Base-by-base conservation (phyloP, 2,888 invertebrate species). In the Geophilus truncorum region DNA sequence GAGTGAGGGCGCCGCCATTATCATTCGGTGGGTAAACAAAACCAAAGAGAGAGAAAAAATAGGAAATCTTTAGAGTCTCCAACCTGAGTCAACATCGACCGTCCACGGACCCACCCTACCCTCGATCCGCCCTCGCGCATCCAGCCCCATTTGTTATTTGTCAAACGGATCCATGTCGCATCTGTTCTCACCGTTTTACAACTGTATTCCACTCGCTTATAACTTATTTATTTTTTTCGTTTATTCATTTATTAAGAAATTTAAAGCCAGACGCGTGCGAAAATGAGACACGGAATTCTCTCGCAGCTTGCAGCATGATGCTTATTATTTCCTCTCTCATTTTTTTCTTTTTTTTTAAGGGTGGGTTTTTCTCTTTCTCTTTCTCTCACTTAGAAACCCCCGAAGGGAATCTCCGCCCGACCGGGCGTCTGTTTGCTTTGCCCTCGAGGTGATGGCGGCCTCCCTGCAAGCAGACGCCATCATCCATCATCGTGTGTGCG, bases 1-100 rank as follows among this genome's bases (percentile, higher is more conserved):
- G 70, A 70, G 70, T 70, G 70, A 70, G 70, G 70, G 70, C 70
- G 70, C 70, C 70, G 70, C 70, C 70, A 70, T 70, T 70, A 70
- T 70, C 70, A 70, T 70, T 15, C 28, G 70, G 70, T 70, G 70
- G 70, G 70, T 70, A 70, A 40, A 77, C 34, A 40, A 32, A 77
- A 77, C 30, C 32, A 34, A 76, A 34, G 76, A 34, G 76, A 34
- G 9, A 32, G 18, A 23, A 77, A 77, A 77, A 77, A 77, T 4
- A 32, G 77, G 32, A 40, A 40, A 36, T 36, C 77, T 77, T 77
- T 40, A 18, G 77, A 25, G 77, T 34, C 36, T 77, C 77, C 10
- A 77, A 40, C 77, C 36, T 77, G 77, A 36, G 36, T 36, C 77
- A 40, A 77, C 36, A 77, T 40, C 23, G 5, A 40, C 15, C 21